Conservation (phyloP, 2,113 vertebrate genomes). For the Balaeniceps rex region DNA sequence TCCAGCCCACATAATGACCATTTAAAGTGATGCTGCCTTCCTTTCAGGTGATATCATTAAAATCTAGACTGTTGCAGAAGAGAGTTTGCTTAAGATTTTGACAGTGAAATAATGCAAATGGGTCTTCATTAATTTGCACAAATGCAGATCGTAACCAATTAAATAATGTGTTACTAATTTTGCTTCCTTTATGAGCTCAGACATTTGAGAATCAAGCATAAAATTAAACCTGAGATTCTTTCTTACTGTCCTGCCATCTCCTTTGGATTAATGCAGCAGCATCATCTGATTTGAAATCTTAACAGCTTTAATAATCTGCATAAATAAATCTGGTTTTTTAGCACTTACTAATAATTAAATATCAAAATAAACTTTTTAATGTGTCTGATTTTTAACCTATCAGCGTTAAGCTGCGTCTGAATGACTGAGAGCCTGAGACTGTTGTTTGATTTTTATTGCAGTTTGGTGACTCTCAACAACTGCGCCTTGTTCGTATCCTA, state of each 20-base stretch:
- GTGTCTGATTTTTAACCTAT: slow-evolving; percentile 39
- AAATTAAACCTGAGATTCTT: slow-evolving; percentile 45
- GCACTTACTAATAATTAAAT: slow-evolving; percentile 70
- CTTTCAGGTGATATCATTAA: not conserved
- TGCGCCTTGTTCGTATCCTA: slow-evolving; percentile 94
- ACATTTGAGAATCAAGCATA: slow-evolving; percentile 28
- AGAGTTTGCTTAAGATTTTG: slow-evolving; percentile 1
- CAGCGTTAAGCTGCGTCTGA: not conserved
- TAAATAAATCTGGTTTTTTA: slow-evolving; percentile 35
- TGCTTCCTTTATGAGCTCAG: slow-evolving; percentile 35
- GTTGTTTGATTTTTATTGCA: slow-evolving; percentile 58
- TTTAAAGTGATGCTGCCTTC: not conserved
- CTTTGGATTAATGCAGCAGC: slow-evolving; percentile 62
- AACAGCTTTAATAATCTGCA: slow-evolving; percentile 57
- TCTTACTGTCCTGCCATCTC: slow-evolving; percentile 37
- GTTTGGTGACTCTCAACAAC: slow-evolving; percentile 98
- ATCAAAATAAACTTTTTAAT: slow-evolving; percentile 33
- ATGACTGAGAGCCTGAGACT: slow-evolving; percentile 16
- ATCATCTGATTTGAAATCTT: slow-evolving; percentile 54
- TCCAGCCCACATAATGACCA: not conserved
- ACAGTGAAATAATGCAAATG: not conserved
- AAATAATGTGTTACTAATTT: slow-evolving; percentile 49
- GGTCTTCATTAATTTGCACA: slow-evolving; percentile 24
- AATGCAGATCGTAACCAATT: not conserved
- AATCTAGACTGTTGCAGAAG: not conserved